Percentiles rank a stretch among this genome's conserved stretches.
Conservation (phyloP, 2,113 vertebrate genomes). For the Thamnaconus septentrionalis region DNA sequence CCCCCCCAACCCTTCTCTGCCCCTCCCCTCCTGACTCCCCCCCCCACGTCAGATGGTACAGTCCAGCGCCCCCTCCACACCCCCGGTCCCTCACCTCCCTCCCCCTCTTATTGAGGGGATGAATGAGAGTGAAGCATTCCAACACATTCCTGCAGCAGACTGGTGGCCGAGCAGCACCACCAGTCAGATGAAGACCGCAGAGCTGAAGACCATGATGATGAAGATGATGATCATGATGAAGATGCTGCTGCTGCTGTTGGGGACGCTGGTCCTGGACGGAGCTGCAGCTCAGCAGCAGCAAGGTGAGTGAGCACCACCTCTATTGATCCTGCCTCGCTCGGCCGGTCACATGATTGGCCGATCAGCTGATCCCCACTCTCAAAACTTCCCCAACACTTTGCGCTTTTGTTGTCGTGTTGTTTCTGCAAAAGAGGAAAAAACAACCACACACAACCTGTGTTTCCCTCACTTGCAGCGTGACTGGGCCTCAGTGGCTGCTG, state of each 20-base stretch:
- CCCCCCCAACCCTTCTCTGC: background rate
- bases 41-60: constrained; percentile 31
- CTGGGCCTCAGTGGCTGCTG: no score
- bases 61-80: constrained; percentile 9
- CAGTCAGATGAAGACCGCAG: background rate
- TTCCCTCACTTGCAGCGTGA: no score
- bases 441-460: no score
- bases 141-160: constrained; percentile 36
- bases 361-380: background rate
- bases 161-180: background rate
- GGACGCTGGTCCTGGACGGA: constrained; percentile 18
- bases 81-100: background rate
- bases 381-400: background rate
- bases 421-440: no score
- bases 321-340: no score
- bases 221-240: constrained; percentile 25
- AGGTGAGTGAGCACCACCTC: constrained; percentile 39
- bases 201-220: background rate
- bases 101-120: constrained; percentile 37
- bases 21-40: background rate
- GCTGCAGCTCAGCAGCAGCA: constrained; percentile 31
- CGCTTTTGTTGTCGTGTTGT: no score
- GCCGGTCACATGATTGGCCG: background rate
- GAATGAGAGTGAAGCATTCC: constrained; percentile 45
- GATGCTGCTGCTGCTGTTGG: constrained; percentile 42